phyloP scores from a whole-genome alignment of 2,888 invertebrate genomes.

The Sarcophaga subvicina region DNA sequence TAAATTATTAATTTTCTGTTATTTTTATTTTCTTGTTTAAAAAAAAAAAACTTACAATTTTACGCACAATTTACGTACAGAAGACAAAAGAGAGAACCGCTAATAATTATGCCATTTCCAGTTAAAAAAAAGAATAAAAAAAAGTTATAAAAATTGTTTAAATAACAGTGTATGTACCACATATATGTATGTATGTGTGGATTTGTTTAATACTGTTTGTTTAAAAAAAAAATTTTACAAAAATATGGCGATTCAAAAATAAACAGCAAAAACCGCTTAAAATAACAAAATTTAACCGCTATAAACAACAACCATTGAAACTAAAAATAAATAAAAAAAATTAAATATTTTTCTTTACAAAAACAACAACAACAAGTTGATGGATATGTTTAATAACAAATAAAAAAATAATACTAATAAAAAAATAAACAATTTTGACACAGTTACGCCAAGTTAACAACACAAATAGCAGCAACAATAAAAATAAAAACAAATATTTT shows the following conservation, averaged over 20 bases:
- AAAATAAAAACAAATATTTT: no score
- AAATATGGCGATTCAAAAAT: slow-evolving; percentile 11
- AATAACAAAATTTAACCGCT: slow-evolving; percentile 47
- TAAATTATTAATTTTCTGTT: background rate
- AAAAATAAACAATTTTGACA: slow-evolving; percentile 59
- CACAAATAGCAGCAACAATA: no score
- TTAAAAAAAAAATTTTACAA: background rate
- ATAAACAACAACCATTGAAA: slow-evolving; percentile 8
- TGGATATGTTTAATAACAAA: slow-evolving; percentile 25
- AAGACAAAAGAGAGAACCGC: background rate
- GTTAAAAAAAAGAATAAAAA: slow-evolving; percentile 5
- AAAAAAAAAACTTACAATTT: background rate
- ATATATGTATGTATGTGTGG: background rate
- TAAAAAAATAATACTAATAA: background rate
- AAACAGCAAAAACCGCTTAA: slow-evolving; percentile 39
- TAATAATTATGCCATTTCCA: background rate
- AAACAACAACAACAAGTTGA: slow-evolving; percentile 35
- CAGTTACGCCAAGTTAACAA: slow-evolving; percentile 53
- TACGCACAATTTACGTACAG: no score
- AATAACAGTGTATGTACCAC: slow-evolving; percentile 2
- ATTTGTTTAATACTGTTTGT: slow-evolving; percentile 29
- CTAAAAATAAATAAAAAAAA: slow-evolving; percentile 17
- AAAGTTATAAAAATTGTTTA: slow-evolving; percentile 16
- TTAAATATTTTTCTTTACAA: background rate
- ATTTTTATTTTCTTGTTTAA: no score